Evolutionary conservation across 2,797 vertebrate genomes (phyloP).

Genomic region (Sebastes matsubarae): DNA sequence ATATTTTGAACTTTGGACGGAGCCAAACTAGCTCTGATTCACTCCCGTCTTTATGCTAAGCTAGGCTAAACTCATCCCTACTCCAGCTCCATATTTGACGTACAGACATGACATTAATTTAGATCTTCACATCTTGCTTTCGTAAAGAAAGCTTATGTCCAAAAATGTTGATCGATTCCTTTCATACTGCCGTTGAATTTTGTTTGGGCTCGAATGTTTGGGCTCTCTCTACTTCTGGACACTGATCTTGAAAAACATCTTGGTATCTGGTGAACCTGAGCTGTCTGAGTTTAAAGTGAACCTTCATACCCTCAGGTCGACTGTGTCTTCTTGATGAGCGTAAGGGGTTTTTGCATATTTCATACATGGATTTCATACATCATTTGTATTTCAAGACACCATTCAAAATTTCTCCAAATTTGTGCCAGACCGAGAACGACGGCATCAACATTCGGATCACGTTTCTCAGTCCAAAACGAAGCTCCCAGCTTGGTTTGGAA

Average conservation of each 20-base stretch:
- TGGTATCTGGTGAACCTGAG: background rate
- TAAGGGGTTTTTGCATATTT: background rate
- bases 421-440: background rate
- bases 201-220: background rate
- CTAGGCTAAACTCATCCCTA: background rate
- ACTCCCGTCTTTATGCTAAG: background rate
- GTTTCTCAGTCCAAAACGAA: background rate
- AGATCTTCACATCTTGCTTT: background rate
- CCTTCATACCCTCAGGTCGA: background rate
- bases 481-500: slow-evolving; percentile 30
- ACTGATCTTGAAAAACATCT: background rate
- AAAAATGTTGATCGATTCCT: background rate
- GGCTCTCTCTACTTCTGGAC: background rate
- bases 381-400: background rate
- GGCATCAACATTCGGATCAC: slow-evolving; percentile 5
- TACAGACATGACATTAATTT: background rate
- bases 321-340: background rate
- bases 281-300: slow-evolving; percentile 15
- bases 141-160: background rate
- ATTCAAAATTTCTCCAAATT: background rate
- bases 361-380: background rate
- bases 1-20: background rate
- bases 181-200: background rate
- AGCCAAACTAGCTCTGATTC: background rate
- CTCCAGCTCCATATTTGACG: background rate